Base-by-base conservation (phyloP, 1,140 invertebrate genomes). In the Pteromalus puparum region DNA sequence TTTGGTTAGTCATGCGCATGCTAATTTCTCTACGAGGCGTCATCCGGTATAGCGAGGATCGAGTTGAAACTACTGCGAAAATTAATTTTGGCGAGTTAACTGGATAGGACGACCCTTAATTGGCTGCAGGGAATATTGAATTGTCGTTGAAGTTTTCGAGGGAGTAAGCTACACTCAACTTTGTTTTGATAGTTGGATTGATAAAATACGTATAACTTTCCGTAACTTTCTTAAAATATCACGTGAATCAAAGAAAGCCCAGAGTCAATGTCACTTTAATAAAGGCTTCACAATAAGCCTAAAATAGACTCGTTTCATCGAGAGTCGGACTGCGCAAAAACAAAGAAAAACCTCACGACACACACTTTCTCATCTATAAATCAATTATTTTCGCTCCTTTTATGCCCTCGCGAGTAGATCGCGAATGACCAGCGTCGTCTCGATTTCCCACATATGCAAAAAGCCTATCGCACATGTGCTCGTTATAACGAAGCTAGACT, bases 21-120 rank as follows among this genome's bases (percentile, higher is more conserved):
- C 30, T 68, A 80, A 68, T 80, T 80, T 67, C 38, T 65, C 28
- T 12, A n/a, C 9, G 21, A 80, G 48, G 28, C 78, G 78, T 68
- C 78, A 80, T 80, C 61, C 78, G 78, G 78, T 42, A 34, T 34
- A 70, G 61, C n/a, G 15, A 26, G n/a, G 24, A 2, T 21, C n/a
- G 78, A 38, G 12, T 65, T 4, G 28, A 68, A 67, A 18, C 78
- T 68, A 80, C 70, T 42, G 65, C 24, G 30, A 34, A 80, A 68
- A 26, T 80, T 80, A 42, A 80, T 46, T 80, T 80, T 80, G 65
- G 7, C 0, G 26, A n/a, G 61, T 72, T 72, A 30, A 6, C 24
- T 70, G 12, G n/a, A 30, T 70, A 70, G 38, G 38, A 7, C 7
- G 38, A 42, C 6, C 6, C 38, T 12, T 42, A 9, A 9, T 42